phyloP scores from a whole-genome alignment of 2,113 vertebrate species.

The Cyrtonyx montezumae region DNA sequence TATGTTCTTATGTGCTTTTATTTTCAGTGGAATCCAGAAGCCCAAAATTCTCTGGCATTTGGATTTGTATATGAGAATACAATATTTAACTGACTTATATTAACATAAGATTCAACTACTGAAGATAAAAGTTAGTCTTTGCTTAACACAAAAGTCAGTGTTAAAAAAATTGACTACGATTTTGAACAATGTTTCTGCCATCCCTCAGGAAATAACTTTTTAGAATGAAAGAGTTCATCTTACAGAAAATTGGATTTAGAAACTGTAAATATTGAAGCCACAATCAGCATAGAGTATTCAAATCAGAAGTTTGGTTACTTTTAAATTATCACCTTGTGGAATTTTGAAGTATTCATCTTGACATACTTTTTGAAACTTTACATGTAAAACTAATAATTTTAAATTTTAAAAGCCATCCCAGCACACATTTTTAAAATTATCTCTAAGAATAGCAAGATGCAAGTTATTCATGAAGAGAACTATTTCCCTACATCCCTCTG shows the following conservation, averaged over 20 bases:
- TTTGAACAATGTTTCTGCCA: background rate
- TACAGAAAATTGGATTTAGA: background rate
- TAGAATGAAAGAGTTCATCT: background rate
- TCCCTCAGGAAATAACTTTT: slow-evolving; percentile 1
- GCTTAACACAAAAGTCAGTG: background rate
- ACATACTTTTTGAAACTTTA: slow-evolving; percentile 4
- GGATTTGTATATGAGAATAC: background rate
- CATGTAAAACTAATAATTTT: slow-evolving; percentile 14
- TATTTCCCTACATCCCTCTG: background rate
- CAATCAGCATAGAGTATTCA: background rate
- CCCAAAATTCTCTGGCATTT: background rate
- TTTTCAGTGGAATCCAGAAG: background rate
- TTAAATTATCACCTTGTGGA: slow-evolving; percentile 44
- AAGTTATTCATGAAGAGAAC: background rate
- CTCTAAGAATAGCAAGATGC: slow-evolving; percentile 19
- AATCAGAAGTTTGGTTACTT: background rate
- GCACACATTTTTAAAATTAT: background rate
- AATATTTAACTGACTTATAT: background rate
- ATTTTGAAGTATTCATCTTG: background rate
- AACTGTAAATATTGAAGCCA: slow-evolving; percentile 38
- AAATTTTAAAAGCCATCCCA: slow-evolving; percentile 4
- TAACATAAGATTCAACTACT: background rate
- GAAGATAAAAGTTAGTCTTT: background rate
- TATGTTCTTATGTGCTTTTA: background rate
- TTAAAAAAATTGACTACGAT: background rate